These are phyloP conservation scores for Geotrypetes seraphini DNA, from an alignment of 2,797 vertebrate genomes.

Conservation along the genomic window DNA sequence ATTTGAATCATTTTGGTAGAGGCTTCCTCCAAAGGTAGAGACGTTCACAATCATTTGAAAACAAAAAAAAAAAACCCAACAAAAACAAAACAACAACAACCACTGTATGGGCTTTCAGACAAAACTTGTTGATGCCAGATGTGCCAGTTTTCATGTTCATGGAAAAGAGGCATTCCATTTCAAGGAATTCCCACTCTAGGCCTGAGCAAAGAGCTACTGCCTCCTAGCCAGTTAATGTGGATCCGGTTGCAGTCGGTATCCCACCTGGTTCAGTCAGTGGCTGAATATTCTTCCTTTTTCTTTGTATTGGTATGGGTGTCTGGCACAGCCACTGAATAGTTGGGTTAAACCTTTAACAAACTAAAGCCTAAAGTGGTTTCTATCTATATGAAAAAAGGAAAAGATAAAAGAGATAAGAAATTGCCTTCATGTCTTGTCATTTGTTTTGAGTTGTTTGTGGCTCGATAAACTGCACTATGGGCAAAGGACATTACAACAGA, in stretches of 20 bases:
- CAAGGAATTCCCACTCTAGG: constrained; percentile 17
- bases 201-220: constrained; percentile 41
- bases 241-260: not conserved
- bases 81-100: too few species aligned
- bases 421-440: constrained; percentile 1
- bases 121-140: constrained; percentile 33
- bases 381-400: too few species aligned
- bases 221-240: constrained; percentile 10
- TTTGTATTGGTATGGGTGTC: constrained; percentile 1
- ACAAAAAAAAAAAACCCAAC: too few species aligned
- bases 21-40: not conserved
- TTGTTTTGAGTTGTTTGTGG: constrained; percentile 19
- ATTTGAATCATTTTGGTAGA: not conserved
- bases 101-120: not conserved
- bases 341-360: constrained; percentile 12
- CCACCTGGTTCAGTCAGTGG: constrained; percentile 4
- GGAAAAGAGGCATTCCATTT: constrained; percentile 1
- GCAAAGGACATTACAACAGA: constrained; percentile 28
- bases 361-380: not conserved
- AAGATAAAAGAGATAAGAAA: constrained; percentile 4
- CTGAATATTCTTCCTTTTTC: constrained; percentile 9
- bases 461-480: constrained; percentile 14
- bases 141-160: constrained; percentile 13
- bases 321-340: constrained; percentile 18
- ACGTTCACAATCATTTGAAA: not conserved